A percentile compares a stretch with the other conserved stretches of the same genome.
phyloP scores from a whole-genome alignment of 2,113 vertebrate species.

The Psittacus erithacus region DNA sequence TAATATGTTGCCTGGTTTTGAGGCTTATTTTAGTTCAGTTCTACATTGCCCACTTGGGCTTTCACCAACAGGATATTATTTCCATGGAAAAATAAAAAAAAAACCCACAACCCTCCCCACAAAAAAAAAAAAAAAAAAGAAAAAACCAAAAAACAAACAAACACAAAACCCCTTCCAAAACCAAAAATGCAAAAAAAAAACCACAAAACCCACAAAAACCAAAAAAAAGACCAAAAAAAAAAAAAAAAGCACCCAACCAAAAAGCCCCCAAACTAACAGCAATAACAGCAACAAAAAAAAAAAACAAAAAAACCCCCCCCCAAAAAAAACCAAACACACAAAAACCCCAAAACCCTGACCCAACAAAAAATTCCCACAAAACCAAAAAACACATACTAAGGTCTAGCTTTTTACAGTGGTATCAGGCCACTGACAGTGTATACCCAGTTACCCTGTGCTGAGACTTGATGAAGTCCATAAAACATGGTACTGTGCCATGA shows the following conservation, averaged over 20 bases:
- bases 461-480: background rate
- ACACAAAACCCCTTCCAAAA: background rate
- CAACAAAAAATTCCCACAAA: background rate
- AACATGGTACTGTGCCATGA: background rate
- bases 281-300: too few relatives aligned
- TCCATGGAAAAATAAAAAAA: background rate
- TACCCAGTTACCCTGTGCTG: background rate
- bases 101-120: background rate
- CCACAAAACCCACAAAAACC: background rate
- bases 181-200: background rate
- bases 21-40: background rate
- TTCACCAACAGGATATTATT: background rate
- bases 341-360: background rate
- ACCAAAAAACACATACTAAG: rapidly evolving
- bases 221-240: background rate
- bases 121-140: background rate
- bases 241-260: background rate
- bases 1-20: background rate
- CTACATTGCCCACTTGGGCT: background rate
- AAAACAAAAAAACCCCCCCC: background rate
- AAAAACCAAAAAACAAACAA: background rate
- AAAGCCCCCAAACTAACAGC: background rate
- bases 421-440: background rate
- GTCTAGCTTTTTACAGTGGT: background rate
- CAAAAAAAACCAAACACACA: too few relatives aligned